A percentile compares a stretch with the other conserved stretches of the same genome.
phyloP scores from a whole-genome alignment of 1,140 invertebrate species.

The Nasonia longicornis region DNA sequence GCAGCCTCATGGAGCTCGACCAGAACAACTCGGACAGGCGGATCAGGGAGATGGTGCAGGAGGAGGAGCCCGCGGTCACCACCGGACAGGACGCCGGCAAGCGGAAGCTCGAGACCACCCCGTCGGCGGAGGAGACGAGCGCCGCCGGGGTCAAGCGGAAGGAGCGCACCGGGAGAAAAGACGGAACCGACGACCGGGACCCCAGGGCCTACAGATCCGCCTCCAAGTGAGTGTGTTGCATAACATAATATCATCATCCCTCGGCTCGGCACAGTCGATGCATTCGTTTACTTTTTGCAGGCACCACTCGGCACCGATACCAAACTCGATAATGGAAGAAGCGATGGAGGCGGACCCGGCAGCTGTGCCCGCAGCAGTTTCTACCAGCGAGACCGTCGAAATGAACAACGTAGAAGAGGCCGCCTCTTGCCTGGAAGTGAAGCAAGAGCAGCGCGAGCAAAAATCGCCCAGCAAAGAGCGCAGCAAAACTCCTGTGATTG shows the following conservation, averaged over 20 bases:
- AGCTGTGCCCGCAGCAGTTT: slow-evolving; percentile 48
- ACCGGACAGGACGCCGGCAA: slow-evolving; percentile 56
- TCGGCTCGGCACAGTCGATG: too few relatives aligned
- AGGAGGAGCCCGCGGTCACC: slow-evolving; percentile 59
- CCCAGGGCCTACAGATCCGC: slow-evolving; percentile 53
- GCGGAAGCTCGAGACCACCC: slow-evolving; percentile 73
- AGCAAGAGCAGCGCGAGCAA: slow-evolving; percentile 55
- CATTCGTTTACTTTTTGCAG: slow-evolving; percentile 40
- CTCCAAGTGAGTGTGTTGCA: slow-evolving; percentile 37
- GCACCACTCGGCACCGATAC: slow-evolving; percentile 61
- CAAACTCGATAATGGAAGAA: slow-evolving; percentile 59
- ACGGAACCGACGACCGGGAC: slow-evolving; percentile 54
- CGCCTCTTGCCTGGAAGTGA: slow-evolving; percentile 47
- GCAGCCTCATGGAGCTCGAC: slow-evolving; percentile 76
- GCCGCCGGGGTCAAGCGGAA: slow-evolving; percentile 73
- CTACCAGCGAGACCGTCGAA: slow-evolving; percentile 52
- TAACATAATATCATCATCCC: too few relatives aligned
- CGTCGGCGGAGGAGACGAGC: slow-evolving; percentile 72
- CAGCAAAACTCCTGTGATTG: slow-evolving; percentile 55
- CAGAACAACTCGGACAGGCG: slow-evolving; percentile 71
- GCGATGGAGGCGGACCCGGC: slow-evolving; percentile 60
- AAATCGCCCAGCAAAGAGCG: slow-evolving; percentile 54
- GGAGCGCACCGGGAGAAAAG: slow-evolving; percentile 68
- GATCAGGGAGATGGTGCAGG: slow-evolving; percentile 76
- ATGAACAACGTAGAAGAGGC: slow-evolving; percentile 51